phyloP scores from a whole-genome alignment of 2,888 invertebrate species.

The Octonoba sinensis region DNA sequence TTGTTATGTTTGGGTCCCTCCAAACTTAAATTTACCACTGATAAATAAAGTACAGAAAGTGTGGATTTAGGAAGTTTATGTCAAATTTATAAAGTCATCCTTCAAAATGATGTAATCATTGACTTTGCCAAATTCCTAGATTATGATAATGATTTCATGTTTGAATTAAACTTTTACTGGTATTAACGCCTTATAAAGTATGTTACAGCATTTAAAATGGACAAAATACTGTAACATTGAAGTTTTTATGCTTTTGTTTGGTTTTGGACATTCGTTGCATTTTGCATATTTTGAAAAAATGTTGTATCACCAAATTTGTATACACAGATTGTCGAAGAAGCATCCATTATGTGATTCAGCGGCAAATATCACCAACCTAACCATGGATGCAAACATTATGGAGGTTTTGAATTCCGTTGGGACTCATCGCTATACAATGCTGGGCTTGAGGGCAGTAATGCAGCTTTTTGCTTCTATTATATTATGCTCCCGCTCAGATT shows the following conservation, averaged over 20 bases:
- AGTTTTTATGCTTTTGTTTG: conserved; percentile 2
- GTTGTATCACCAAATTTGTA: conserved; percentile 13
- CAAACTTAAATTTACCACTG: too few species aligned
- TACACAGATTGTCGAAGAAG: not conserved
- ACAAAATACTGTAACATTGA: conserved; percentile 1
- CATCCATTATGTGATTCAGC: not conserved
- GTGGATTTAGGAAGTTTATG: too few species aligned
- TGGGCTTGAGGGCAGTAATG: not conserved
- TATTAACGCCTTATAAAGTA: too few species aligned
- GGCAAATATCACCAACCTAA: conserved; percentile 3
- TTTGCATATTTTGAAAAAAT: conserved; percentile 5
- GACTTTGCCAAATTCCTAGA: too few species aligned
- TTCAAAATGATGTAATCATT: too few species aligned
- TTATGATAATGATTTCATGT: too few species aligned
- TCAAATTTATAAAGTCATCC: too few species aligned
- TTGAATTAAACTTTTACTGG: too few species aligned
- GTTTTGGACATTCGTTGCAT: not conserved
- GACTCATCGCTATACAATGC: not conserved
- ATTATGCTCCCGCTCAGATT: conserved; percentile 5
- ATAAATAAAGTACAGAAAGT: too few species aligned
- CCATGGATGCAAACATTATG: not conserved
- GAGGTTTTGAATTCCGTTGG: too few species aligned
- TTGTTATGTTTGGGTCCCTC: too few species aligned
- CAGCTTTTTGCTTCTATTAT: not conserved
- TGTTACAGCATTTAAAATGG: not conserved